Conservation (phyloP, 1,140 invertebrate genomes). For the Acyrthosiphon pisum region DNA sequence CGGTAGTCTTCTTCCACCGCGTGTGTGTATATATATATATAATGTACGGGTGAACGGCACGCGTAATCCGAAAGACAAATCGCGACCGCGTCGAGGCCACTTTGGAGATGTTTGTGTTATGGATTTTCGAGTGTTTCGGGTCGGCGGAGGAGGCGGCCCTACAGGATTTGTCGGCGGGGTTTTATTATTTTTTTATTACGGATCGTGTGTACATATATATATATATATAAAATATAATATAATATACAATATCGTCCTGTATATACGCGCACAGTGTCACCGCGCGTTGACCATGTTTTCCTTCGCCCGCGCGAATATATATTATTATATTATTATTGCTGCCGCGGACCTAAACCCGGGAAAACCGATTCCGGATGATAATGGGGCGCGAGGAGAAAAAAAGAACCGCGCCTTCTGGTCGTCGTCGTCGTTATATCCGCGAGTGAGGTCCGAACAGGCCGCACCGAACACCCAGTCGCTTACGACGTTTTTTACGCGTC, state of each 20-base stretch:
- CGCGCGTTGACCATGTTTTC: not conserved
- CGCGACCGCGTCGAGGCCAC: not conserved
- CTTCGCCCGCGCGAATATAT: not conserved
- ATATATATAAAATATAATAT: not conserved
- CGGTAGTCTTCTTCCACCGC: not conserved
- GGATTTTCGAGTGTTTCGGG: not conserved
- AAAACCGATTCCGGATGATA: not conserved
- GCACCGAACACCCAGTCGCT: not conserved
- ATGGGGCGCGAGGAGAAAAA: not conserved
- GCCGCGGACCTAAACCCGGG: not conserved
- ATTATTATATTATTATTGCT: not conserved
- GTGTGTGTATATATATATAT: not conserved
- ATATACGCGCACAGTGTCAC: not conserved
- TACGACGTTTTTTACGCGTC: not conserved
- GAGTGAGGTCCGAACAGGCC: not conserved
- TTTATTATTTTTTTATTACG: not conserved
- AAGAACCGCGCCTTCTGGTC: not conserved
- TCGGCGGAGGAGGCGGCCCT: not conserved
- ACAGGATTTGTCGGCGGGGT: not conserved
- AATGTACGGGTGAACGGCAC: not conserved
- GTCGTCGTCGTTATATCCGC: not conserved
- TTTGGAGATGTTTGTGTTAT: slow-evolving; percentile 27
- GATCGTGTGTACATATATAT: not conserved
- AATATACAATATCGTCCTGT: not conserved
- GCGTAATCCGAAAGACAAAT: slow-evolving; percentile 22